Conservation (phyloP, 2,113 vertebrate species). For the Oreochromis spilurus region DNA sequence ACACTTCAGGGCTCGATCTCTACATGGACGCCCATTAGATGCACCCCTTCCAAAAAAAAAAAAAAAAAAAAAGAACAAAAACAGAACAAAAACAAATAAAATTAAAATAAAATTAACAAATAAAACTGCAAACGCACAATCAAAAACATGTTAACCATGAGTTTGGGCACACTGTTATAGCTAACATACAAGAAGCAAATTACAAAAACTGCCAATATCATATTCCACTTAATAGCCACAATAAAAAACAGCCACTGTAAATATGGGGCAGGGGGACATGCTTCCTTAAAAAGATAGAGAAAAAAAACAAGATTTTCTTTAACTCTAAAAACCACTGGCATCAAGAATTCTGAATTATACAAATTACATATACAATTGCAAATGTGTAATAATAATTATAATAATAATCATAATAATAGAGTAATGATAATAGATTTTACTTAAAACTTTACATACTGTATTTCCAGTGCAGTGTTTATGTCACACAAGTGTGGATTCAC, state of each 20-base stretch:
- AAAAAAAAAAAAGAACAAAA: slow-evolving; percentile 3
- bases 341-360: slow-evolving; percentile 68
- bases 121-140: not conserved
- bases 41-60: not conserved
- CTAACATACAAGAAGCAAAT: slow-evolving; percentile 56
- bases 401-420: slow-evolving; percentile 47
- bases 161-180: slow-evolving; percentile 35
- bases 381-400: slow-evolving; percentile 65
- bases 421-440: slow-evolving; percentile 58
- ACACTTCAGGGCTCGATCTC: not conserved
- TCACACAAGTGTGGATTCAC: slow-evolving; percentile 60
- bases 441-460: slow-evolving; percentile 70
- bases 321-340: slow-evolving; percentile 70
- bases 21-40: not conserved
- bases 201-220: slow-evolving; percentile 65
- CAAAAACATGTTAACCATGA: slow-evolving; percentile 14
- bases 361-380: slow-evolving; percentile 72
- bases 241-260: slow-evolving; percentile 71
- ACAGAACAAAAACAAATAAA: not conserved
- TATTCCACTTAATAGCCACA: slow-evolving; percentile 65
- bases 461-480: slow-evolving; percentile 67
- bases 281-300: slow-evolving; percentile 68
- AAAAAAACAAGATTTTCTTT: slow-evolving; percentile 36
- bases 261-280: slow-evolving; percentile 66
- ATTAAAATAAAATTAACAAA: not conserved